phyloP scores from a whole-genome alignment of 1,140 invertebrate species.

The Thrips palmi region DNA sequence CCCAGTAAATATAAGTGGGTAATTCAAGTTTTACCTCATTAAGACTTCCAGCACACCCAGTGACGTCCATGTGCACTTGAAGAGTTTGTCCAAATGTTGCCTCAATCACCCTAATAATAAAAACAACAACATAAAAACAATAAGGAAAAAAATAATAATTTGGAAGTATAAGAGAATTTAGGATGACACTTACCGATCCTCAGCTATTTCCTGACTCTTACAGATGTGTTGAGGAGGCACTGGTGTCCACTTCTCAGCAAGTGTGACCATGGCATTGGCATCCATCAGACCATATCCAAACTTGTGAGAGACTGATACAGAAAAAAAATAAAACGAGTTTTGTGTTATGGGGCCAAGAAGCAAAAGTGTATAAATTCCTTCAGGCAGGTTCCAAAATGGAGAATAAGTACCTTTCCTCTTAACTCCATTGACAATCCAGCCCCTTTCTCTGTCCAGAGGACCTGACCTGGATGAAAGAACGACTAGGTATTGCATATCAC shows the following conservation, averaged over 20 bases:
- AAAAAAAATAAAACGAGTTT: no score
- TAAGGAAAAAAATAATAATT: no score
- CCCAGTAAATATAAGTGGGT: no score
- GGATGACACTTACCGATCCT: conserved; percentile 37
- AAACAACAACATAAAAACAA: no score
- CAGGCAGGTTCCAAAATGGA: no score
- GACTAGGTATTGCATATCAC: conserved; percentile 95
- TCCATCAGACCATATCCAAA: conserved; percentile 98
- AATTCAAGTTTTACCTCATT: no score
- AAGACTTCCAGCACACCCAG: conserved; percentile 63
- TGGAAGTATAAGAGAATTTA: no score
- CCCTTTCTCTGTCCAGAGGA: conserved; percentile 63
- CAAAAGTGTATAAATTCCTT: no score
- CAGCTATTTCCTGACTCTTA: conserved; percentile 72
- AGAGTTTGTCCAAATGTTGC: conserved; percentile 47
- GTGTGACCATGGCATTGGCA: conserved; percentile 72
- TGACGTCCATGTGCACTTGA: conserved; percentile 64
- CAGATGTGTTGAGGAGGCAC: conserved; percentile 95
- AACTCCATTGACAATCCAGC: conserved; percentile 83
- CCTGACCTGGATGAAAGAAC: conserved; percentile 72
- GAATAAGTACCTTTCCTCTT: conserved; percentile 57
- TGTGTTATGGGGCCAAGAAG: no score
- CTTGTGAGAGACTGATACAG: conserved; percentile 61
- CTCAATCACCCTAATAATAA: conserved; percentile 38
- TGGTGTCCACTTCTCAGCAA: conserved; percentile 81